Conservation (phyloP, 1,140 invertebrate genomes). For the Bilobella aurantiaca region DNA sequence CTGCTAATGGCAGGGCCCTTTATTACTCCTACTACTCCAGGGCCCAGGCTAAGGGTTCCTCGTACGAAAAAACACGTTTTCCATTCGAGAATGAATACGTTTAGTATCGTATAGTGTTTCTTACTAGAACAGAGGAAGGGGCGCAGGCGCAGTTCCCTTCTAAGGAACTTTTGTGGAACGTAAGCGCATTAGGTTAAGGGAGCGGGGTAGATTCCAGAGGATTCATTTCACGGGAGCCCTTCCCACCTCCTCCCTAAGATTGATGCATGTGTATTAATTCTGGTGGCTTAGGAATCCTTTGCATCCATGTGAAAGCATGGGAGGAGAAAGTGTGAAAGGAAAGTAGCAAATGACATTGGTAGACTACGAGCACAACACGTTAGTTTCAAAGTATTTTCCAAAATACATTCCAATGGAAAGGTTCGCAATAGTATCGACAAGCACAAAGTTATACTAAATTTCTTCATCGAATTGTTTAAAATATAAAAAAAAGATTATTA, state of each 20-base stretch:
- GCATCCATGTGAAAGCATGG: not conserved
- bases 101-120: not conserved
- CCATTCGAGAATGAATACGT: not conserved
- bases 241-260: not conserved
- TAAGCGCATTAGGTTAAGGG: not conserved
- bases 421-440: too few species aligned
- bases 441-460: too few species aligned
- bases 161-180: not conserved
- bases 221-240: not conserved
- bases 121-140: not conserved
- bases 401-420: too few species aligned
- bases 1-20: not conserved
- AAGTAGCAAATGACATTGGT: not conserved
- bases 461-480: too few species aligned
- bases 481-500: too few species aligned
- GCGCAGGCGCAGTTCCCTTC: too few species aligned
- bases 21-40: not conserved
- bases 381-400: too few species aligned
- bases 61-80: not conserved
- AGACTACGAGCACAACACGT: not conserved
- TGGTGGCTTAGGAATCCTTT: too few species aligned
- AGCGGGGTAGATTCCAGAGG: not conserved
- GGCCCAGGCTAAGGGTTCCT: not conserved
- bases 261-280: slow-evolving; percentile 1
- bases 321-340: not conserved